Conservation (phyloP, 1,140 invertebrate species). For the Drosophila parabipectinata region DNA sequence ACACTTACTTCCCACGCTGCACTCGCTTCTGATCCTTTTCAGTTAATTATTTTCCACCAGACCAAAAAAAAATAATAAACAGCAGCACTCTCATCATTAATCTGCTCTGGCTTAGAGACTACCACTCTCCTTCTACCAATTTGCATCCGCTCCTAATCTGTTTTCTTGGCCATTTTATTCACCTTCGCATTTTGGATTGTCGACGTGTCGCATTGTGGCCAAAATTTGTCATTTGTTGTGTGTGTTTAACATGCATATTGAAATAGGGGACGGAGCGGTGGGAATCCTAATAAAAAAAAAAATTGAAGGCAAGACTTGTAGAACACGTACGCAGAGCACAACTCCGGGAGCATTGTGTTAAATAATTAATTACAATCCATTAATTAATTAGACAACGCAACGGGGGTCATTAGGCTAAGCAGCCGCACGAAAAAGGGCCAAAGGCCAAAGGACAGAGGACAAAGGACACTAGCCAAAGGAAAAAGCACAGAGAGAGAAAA, state of each 20-base stretch:
- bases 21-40: slow-evolving; percentile 18
- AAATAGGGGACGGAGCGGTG: not conserved
- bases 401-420: slow-evolving; percentile 73
- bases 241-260: slow-evolving; percentile 55
- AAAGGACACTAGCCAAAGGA: slow-evolving; percentile 12
- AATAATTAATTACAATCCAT: slow-evolving; percentile 83
- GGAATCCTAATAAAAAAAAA: slow-evolving; percentile 16
- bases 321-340: slow-evolving; percentile 32
- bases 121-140: slow-evolving; percentile 3
- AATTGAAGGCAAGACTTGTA: slow-evolving; percentile 19
- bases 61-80: not conserved
- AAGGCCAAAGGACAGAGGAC: slow-evolving; percentile 20
- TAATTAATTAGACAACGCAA: slow-evolving; percentile 77
- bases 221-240: slow-evolving; percentile 58
- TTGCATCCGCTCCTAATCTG: slow-evolving; percentile 34
- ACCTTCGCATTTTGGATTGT: slow-evolving; percentile 14
- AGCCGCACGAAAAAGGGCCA: slow-evolving; percentile 44
- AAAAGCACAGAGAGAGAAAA: slow-evolving; percentile 5
- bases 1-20: slow-evolving; percentile 22
- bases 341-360: slow-evolving; percentile 66
- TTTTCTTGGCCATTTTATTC: slow-evolving; percentile 5
- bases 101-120: slow-evolving; percentile 7
- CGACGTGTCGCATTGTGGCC: slow-evolving; percentile 44
- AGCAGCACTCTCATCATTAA: slow-evolving; percentile 24
- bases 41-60: slow-evolving; percentile 30